Percentiles rank a stretch among this genome's conserved stretches.
Evolutionary conservation across 2,797 vertebrate species (phyloP).

Genomic region (Gymnocypris eckloni): DNA sequence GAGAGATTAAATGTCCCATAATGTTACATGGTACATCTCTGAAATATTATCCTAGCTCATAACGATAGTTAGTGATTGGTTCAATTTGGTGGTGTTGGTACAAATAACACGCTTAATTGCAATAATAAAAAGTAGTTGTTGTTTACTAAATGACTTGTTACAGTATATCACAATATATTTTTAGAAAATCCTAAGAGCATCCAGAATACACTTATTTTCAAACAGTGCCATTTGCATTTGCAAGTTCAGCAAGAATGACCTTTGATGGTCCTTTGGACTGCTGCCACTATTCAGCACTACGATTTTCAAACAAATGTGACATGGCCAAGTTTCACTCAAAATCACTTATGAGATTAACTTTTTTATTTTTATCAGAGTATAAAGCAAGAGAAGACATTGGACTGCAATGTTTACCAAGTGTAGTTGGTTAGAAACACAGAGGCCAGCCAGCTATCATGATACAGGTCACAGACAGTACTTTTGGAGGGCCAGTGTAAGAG

Average conservation of each 20-base stretch:
- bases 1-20: slow-evolving; percentile 39
- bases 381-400: slow-evolving; percentile 63
- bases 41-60: neutral
- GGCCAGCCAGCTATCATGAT: slow-evolving; percentile 66
- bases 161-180: neutral
- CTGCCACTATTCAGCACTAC: slow-evolving; percentile 31
- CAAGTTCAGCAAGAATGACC: slow-evolving; percentile 47
- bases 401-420: slow-evolving; percentile 62
- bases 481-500: slow-evolving; percentile 57
- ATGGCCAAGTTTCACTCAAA: no score
- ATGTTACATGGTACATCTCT: neutral
- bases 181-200: neutral
- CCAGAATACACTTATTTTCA: slow-evolving; percentile 51
- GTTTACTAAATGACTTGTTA: neutral
- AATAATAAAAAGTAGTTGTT: neutral
- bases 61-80: neutral
- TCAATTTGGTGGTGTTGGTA: neutral
- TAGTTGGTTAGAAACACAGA: slow-evolving; percentile 58
- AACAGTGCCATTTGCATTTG: slow-evolving; percentile 42
- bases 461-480: slow-evolving; percentile 65
- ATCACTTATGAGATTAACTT: no score
- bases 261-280: neutral
- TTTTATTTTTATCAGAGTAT: slow-evolving; percentile 59
- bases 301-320: slow-evolving; percentile 54
- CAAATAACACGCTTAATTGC: neutral